phyloP scores from a whole-genome alignment of 1,140 invertebrate species.

The Caenorhabditis elegans region DNA sequence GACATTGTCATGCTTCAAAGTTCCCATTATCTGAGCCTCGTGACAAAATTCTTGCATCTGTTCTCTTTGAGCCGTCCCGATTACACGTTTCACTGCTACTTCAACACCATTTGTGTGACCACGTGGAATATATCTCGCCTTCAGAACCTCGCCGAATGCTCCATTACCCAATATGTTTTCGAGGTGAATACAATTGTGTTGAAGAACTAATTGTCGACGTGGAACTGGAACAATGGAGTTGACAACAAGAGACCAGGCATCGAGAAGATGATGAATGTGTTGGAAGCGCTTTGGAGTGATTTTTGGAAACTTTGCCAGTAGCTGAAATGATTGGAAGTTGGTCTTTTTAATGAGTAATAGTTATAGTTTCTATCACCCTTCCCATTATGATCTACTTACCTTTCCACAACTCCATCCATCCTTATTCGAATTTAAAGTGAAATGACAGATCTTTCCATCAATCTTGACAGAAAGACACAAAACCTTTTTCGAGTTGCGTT shows the following conservation, averaged over 20 bases:
- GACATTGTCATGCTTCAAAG: neutral
- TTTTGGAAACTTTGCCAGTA: neutral
- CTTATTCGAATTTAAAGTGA: neutral
- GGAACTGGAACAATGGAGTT: neutral
- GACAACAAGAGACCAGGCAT: neutral
- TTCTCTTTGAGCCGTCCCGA: neutral
- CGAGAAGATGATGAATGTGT: neutral
- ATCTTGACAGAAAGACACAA: neutral
- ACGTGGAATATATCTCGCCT: neutral
- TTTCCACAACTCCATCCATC: neutral
- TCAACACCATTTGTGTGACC: neutral
- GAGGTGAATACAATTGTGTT: neutral
- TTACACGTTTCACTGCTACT: neutral
- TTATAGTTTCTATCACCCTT: too few species aligned
- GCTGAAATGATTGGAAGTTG: neutral
- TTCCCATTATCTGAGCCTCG: neutral
- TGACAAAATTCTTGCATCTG: neutral
- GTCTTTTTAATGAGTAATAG: too few species aligned
- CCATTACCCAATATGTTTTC: neutral
- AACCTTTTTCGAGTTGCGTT: neutral
- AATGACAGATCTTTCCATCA: neutral
- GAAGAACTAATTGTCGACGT: neutral
- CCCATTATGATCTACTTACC: too few species aligned
- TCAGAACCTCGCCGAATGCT: conserved; percentile 14
- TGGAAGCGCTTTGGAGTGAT: neutral